phyloP scores from a whole-genome alignment of 2,888 invertebrate genomes.

The Onthophagus sagittarius region DNA sequence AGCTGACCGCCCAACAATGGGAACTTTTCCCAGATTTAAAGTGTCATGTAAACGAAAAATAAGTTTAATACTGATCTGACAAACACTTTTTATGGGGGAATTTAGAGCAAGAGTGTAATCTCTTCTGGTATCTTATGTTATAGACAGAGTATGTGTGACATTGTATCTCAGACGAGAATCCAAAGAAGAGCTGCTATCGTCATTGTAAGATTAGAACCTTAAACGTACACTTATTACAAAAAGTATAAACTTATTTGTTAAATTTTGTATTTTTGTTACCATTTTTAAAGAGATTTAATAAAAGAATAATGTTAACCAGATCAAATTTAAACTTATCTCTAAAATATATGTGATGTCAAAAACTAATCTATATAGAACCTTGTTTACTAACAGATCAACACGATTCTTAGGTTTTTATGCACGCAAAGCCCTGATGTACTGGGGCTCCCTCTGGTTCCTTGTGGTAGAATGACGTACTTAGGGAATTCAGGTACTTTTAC shows the following conservation, averaged over 20 bases:
- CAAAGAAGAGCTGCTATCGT: background rate
- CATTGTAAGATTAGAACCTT: background rate
- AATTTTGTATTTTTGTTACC: background rate
- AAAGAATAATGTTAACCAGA: background rate
- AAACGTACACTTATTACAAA: background rate
- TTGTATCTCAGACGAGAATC: background rate
- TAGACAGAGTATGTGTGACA: background rate
- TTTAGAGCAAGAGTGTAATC: background rate
- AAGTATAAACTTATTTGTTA: background rate
- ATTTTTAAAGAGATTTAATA: background rate
- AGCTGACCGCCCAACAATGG: background rate
- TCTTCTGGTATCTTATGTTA: background rate
- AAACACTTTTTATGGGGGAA: background rate
- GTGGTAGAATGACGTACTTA: constrained; percentile 49
- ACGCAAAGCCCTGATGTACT: constrained; percentile 51
- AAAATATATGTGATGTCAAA: background rate
- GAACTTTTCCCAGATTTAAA: background rate
- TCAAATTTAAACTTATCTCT: constrained; percentile 11
- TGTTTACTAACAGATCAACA: constrained; percentile 15
- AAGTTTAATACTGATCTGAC: constrained; percentile 11
- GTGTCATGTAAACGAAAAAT: background rate
- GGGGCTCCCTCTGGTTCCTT: constrained; percentile 49
- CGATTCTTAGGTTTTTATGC: constrained; percentile 48
- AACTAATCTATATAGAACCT: background rate
- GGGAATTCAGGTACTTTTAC: constrained; percentile 44